These are phyloP conservation scores for Sapajus apella DNA, from an alignment of 2,113 vertebrate genomes.

Conservation along the genomic window DNA sequence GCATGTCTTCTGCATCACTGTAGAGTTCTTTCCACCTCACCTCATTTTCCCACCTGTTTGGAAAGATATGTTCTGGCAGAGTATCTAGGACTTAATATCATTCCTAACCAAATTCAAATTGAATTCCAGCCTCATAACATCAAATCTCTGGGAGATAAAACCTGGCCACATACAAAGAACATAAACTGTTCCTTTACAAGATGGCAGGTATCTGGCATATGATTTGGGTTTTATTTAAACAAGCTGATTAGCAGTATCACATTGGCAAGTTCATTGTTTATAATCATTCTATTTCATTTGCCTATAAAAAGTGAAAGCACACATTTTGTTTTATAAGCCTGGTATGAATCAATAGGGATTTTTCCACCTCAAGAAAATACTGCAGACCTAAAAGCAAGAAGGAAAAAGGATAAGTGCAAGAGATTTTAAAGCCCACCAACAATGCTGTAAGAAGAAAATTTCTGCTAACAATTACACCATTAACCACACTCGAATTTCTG, in stretches of 20 bases:
- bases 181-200: slow-evolving; percentile 29
- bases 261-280: neutral
- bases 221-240: slow-evolving; percentile 6
- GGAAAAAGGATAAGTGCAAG: neutral
- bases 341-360: slow-evolving; percentile 1
- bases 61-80: slow-evolving; percentile 48
- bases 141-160: neutral
- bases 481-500: neutral
- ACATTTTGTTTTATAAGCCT: slow-evolving; percentile 12
- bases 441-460: neutral
- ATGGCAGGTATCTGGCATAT: slow-evolving; percentile 20
- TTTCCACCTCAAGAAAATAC: neutral
- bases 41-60: slow-evolving; percentile 51
- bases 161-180: slow-evolving; percentile 9
- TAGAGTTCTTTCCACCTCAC: slow-evolving; percentile 50
- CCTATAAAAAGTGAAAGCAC: slow-evolving; percentile 52
- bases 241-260: neutral
- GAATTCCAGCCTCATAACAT: slow-evolving; percentile 36
- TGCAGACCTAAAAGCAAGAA: slow-evolving; percentile 5
- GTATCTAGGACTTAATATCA: slow-evolving; percentile 48
- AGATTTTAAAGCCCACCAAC: slow-evolving; percentile 32
- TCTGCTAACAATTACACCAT: slow-evolving; percentile 43
- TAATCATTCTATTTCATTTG: neutral
- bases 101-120: slow-evolving; percentile 42
- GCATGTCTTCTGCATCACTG: slow-evolving; percentile 14